Evolutionary conservation across 64 coral and sea anemone genomes (phyloP).

Genomic region (Porites lutea): DNA sequence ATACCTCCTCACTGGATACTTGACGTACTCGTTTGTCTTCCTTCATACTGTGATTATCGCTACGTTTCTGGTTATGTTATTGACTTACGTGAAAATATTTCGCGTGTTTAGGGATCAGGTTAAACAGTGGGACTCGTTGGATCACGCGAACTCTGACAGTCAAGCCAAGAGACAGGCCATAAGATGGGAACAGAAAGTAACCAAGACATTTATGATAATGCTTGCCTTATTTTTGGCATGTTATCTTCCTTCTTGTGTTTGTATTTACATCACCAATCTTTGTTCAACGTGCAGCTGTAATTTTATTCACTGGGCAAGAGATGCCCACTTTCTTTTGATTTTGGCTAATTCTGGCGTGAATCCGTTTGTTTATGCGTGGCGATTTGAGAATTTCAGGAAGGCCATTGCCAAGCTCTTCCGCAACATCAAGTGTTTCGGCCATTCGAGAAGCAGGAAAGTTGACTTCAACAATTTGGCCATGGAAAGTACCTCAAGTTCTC

Average conservation of each 20-base stretch:
- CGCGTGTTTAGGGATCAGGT: constrained; percentile 63
- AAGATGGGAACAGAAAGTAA: constrained; percentile 81
- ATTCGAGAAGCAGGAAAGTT: neutral
- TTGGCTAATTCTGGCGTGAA: constrained; percentile 76
- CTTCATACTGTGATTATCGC: constrained; percentile 73
- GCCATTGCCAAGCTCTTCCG: constrained; percentile 30
- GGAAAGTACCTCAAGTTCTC: neutral
- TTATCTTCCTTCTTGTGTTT: constrained; percentile 70
- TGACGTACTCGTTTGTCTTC: constrained; percentile 82
- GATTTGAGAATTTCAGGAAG: constrained; percentile 77
- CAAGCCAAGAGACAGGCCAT: constrained; percentile 72
- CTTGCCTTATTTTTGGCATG: constrained; percentile 78
- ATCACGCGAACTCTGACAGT: constrained; percentile 30
- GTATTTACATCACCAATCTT: constrained; percentile 85
- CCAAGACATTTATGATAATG: constrained; percentile 81
- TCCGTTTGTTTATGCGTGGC: constrained; percentile 84
- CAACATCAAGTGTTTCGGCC: neutral
- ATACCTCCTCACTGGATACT: constrained; percentile 70
- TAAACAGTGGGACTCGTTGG: constrained; percentile 53
- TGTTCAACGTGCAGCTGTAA: constrained; percentile 77
- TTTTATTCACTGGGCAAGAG: constrained; percentile 67
- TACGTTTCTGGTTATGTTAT: constrained; percentile 72
- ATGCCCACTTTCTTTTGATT: constrained; percentile 81
- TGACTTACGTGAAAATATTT: constrained; percentile 88
- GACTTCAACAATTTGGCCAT: neutral